Evolutionary conservation across 2,888 invertebrate genomes (phyloP).

Genomic region (Noctua pronuba): DNA sequence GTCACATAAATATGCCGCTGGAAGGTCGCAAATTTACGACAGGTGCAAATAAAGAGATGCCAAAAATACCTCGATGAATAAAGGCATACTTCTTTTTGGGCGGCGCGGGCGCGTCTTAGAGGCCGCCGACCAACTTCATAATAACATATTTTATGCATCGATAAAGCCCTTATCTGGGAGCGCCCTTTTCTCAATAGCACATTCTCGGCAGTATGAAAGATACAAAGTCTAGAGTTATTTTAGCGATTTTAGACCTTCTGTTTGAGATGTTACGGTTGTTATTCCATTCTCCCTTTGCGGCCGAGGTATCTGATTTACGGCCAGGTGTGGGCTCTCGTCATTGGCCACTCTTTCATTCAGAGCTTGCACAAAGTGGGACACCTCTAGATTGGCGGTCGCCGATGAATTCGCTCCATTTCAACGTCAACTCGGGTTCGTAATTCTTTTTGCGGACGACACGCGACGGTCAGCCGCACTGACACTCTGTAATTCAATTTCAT

Average conservation of each 20-base stretch:
- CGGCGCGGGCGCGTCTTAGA: constrained; percentile 62
- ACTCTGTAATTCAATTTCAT: constrained; percentile 47
- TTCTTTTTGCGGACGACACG: constrained; percentile 51
- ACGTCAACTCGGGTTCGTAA: constrained; percentile 60
- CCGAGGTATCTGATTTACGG: constrained; percentile 83
- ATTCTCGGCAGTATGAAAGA: constrained; percentile 80
- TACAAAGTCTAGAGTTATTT: constrained; percentile 72
- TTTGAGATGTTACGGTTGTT: constrained; percentile 71
- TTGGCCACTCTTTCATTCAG: constrained; percentile 81
- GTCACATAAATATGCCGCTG: constrained; percentile 63
- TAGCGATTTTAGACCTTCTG: constrained; percentile 75
- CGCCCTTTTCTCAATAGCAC: constrained; percentile 85
- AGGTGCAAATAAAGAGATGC: constrained; percentile 84
- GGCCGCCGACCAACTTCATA: constrained; percentile 83
- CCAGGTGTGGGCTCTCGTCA: constrained; percentile 81
- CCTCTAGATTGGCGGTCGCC: constrained; percentile 78
- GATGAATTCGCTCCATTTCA: constrained; percentile 76
- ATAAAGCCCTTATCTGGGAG: constrained; percentile 86
- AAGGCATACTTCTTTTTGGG: constrained; percentile 76
- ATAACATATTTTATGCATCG: constrained; percentile 88
- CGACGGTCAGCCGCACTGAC: constrained; percentile 26
- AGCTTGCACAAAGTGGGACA: constrained; percentile 83
- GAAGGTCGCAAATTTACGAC: constrained; percentile 79
- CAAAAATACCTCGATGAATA: constrained; percentile 79
- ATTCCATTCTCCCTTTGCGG: constrained; percentile 66